Evolutionary conservation across 2,888 invertebrate genomes (phyloP), one percentile per base, ranked within the genome.

Genomic region (Eubasilissa splendida): DNA sequence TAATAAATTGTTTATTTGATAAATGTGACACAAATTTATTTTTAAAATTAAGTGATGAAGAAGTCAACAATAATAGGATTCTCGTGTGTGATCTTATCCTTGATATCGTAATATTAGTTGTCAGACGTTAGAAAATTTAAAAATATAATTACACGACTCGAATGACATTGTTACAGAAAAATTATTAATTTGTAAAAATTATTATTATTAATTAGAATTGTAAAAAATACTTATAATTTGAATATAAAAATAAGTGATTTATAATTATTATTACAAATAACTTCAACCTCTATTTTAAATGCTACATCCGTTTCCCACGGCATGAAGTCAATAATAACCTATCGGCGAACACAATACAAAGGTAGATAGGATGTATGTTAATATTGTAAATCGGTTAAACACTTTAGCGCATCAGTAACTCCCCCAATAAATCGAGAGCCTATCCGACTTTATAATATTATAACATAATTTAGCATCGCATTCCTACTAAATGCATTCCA

Each of bases 281-380:
- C 22, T 63, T 22, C 11, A n/a, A 42, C 42, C 42, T 7, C 42
- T 68, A 68, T 68, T 33, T 50, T 68, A 68, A 68, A 68, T 7
- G 31, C 10, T 31, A 12, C 54, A 54, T 70, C 70, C 70, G 70
- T 70, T 70, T 70, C 70, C 70, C 70, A 70, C 70, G 70, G 53
- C 4, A 22, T 31, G 22, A 58, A 22, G 54, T 22, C 52, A 70
- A 54, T 54, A 54, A 53, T 54, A 70, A 70, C 70, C 54, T 22
- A 70, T 70, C n/a, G 70, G 70, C 71, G 66, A 42, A 70, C 59
- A 77, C 68, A 77, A 56, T 70, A 58, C 58, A 14, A 70, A 59
- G 50, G 58, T 42, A 22, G 22, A 22, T 22, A 22, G 22, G 22
- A 22, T 22, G 22, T 22, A 70, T 70, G 14, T 70, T 50, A 50